These are phyloP conservation scores for Mythimna pallens DNA, from an alignment of 2,888 invertebrate species.

Conservation along the genomic window DNA sequence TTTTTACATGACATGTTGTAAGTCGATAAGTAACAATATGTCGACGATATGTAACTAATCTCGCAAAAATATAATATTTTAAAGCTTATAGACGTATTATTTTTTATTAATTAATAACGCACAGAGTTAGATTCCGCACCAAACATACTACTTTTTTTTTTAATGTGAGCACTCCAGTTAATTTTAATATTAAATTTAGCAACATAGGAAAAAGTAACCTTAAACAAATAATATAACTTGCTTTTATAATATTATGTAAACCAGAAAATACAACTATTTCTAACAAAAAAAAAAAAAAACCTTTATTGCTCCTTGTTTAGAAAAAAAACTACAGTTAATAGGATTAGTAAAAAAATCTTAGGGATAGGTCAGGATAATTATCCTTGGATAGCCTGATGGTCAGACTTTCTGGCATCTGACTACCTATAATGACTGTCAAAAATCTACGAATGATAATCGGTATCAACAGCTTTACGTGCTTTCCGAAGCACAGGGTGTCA, in stretches of 20 bases:
- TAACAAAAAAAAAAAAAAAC: too few relatives aligned
- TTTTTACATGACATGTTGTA: slow-evolving; percentile 60
- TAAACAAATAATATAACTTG: slow-evolving; percentile 25
- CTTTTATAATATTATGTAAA: neutral
- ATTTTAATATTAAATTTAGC: slow-evolving; percentile 17
- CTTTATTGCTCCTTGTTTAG: slow-evolving; percentile 18
- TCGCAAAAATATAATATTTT: slow-evolving; percentile 35
- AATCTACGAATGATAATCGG: too few relatives aligned
- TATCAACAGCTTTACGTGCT: too few relatives aligned
- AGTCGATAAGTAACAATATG: slow-evolving; percentile 55
- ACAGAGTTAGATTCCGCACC: slow-evolving; percentile 48
- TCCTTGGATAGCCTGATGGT: too few relatives aligned
- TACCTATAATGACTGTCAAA: too few relatives aligned
- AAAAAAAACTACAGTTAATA: neutral
- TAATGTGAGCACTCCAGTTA: neutral
- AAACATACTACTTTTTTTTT: slow-evolving; percentile 28
- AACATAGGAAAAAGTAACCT: neutral
- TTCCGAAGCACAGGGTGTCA: too few relatives aligned
- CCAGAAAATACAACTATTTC: neutral
- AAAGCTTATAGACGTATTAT: slow-evolving; percentile 31
- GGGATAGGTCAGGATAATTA: neutral
- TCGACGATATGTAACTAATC: slow-evolving; percentile 54
- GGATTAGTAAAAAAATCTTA: neutral
- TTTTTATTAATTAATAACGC: slow-evolving; percentile 46
- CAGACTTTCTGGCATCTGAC: too few relatives aligned